Base-by-base conservation (phyloP, 1,140 invertebrate species). In the Lordiphosa stackelbergi region DNA sequence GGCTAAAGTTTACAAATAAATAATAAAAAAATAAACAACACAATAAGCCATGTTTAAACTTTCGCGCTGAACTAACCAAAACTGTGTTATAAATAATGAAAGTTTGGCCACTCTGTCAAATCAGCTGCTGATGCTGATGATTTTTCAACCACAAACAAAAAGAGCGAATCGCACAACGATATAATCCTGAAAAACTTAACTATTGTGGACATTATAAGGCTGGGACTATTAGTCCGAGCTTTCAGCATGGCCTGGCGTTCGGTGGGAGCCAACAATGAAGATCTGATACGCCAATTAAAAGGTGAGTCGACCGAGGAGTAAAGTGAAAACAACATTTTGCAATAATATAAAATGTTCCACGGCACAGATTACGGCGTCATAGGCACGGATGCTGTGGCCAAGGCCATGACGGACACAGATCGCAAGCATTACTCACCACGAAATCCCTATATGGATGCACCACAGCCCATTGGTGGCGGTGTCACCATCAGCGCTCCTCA, bases 401-500 rank as follows among this genome's bases (percentile, higher is more conserved):
- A 92, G 72, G 94, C 94, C 19, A 98, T 99, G 97, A 78, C 90
- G 48, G 87, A 90, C 24, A 94, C 98, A 11, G 97, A 99, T 88
- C 90, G 98, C 81, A 94, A 92, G 63, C 90, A 95, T 71, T 79
- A 93, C 93, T 88, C 64, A 3, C 68, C 85, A 2, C 61, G 85
- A 7, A 87, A 87, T 53, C 93, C 96, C 1, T 99, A 98, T 78
- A 91, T 94, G 79, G 97, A 98, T 89, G 91, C 95, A 34, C 97
- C 97, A 0, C 96, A 96, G 88, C 90, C 91, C 34, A 97, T 97
- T 78, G 95, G 95, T 37, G 96, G 91, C 87, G 94, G 94, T 37
- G 97, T 96, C 3, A 99, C 97, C 1, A 99, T 99, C 52, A 97
- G 95, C 91, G 98, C 97, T 53, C 97, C 98, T 43, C 98, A 99